These are phyloP conservation scores for Lasioglossum zephyrum DNA, from an alignment of 2,888 invertebrate species.

Conservation along the genomic window DNA sequence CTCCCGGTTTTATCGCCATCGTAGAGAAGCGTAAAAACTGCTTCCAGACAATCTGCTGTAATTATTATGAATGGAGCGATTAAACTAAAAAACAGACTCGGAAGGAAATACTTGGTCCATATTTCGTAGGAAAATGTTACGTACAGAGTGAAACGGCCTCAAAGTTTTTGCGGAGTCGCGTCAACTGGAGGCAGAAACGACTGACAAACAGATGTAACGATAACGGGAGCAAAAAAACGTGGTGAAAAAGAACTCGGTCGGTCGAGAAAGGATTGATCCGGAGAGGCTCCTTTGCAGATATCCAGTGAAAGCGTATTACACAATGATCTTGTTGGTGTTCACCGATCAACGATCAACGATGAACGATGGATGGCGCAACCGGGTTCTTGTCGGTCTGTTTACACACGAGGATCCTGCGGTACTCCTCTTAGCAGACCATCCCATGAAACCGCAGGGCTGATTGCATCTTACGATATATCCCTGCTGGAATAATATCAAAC, in stretches of 20 bases:
- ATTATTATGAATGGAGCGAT: neutral
- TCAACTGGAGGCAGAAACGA: neutral
- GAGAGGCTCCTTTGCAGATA: slow-evolving; percentile 30
- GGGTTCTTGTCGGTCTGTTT: slow-evolving; percentile 58
- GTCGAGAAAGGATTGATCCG: slow-evolving; percentile 40
- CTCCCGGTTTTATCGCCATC: neutral
- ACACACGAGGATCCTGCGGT: slow-evolving; percentile 16
- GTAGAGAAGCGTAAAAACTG: neutral
- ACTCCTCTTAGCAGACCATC: neutral
- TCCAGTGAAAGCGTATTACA: slow-evolving; percentile 70
- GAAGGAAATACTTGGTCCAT: neutral
- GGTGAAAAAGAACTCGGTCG: slow-evolving; percentile 6
- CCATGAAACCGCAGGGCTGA: neutral
- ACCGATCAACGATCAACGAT: slow-evolving; percentile 55
- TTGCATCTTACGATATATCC: neutral
- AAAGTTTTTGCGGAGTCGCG: neutral
- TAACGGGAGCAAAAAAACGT: neutral
- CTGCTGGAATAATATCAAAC: neutral
- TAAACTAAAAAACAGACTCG: neutral
- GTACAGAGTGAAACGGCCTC: neutral
- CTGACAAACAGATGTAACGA: neutral
- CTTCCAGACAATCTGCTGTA: neutral
- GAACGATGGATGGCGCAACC: slow-evolving; percentile 62
- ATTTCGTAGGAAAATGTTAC: neutral
- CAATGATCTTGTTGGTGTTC: slow-evolving; percentile 65